These are phyloP conservation scores for Caenorhabditis macrosperma DNA, from an alignment of 2,888 invertebrate genomes.

Conservation along the genomic window DNA sequence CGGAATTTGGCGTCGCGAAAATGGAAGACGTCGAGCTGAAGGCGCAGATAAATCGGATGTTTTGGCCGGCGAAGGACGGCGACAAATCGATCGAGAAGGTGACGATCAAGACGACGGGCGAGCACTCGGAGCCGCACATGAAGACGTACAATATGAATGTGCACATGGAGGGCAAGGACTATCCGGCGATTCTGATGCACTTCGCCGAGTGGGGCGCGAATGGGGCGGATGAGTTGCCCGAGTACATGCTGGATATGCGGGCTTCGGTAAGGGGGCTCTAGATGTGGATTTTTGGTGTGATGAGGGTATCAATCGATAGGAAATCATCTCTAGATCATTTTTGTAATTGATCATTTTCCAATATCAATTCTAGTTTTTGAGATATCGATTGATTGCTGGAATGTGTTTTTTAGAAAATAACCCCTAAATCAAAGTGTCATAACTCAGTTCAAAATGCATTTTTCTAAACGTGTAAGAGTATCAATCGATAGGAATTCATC, in stretches of 20 bases:
- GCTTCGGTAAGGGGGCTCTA: slow-evolving; percentile 44
- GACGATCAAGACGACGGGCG: slow-evolving; percentile 26
- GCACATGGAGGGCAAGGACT: slow-evolving; percentile 14
- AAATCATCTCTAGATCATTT: background rate
- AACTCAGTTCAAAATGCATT: no score
- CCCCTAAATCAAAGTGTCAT: no score
- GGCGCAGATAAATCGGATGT: slow-evolving; percentile 20
- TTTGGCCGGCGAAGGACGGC: slow-evolving; percentile 47
- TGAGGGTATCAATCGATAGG: no score
- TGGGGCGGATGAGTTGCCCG: slow-evolving; percentile 30
- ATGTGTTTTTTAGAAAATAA: no score
- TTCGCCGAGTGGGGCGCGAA: slow-evolving; percentile 50
- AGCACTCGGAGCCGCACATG: slow-evolving; percentile 44
- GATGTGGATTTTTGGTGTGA: background rate
- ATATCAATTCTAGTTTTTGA: no score
- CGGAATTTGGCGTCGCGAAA: slow-evolving; percentile 25
- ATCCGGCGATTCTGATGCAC: slow-evolving; percentile 40
- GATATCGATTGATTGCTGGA: no score
- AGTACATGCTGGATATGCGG: slow-evolving; percentile 53
- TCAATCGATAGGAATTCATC: no score
- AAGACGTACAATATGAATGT: slow-evolving; percentile 39
- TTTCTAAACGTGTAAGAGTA: no score
- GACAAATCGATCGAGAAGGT: slow-evolving; percentile 7
- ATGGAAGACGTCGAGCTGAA: slow-evolving; percentile 40
- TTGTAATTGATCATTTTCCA: no score